Evolutionary conservation across 2,888 invertebrate genomes (phyloP).

Genomic region (Diploptera punctata): DNA sequence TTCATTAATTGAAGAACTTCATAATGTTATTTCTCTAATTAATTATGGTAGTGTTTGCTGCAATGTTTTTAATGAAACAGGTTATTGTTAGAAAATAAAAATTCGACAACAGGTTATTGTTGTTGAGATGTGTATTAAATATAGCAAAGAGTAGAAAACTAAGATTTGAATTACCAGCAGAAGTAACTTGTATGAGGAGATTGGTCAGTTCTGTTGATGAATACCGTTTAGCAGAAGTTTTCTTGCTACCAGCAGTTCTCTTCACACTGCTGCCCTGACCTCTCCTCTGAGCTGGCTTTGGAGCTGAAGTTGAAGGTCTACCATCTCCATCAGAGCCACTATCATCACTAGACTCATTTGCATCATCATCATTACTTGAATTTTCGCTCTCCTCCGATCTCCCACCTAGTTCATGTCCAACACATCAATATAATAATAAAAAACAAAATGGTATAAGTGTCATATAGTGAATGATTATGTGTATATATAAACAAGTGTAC

Average conservation of each 20-base stretch:
- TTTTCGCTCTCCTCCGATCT: constrained; percentile 4
- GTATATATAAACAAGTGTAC: too few species aligned
- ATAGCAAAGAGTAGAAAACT: too few species aligned
- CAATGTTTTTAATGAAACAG: too few species aligned
- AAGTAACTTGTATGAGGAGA: neutral
- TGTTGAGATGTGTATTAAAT: too few species aligned
- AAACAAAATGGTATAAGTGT: neutral
- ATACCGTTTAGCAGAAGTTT: neutral
- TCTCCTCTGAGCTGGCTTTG: neutral
- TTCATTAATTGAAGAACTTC: too few species aligned
- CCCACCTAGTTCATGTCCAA: neutral
- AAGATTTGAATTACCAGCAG: constrained; percentile 20
- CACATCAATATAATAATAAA: neutral
- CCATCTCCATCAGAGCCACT: neutral
- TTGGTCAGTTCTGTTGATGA: constrained; percentile 3
- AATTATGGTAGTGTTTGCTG: too few species aligned
- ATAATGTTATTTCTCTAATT: too few species aligned
- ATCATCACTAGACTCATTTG: neutral
- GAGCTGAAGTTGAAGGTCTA: neutral
- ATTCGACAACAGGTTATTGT: too few species aligned
- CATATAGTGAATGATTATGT: too few species aligned
- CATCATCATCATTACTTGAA: neutral
- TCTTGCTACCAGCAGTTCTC: neutral
- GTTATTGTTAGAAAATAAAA: too few species aligned
- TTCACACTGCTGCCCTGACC: neutral